Base-by-base conservation (phyloP, 1,140 invertebrate genomes). In the Ostrea denselamellosa region DNA sequence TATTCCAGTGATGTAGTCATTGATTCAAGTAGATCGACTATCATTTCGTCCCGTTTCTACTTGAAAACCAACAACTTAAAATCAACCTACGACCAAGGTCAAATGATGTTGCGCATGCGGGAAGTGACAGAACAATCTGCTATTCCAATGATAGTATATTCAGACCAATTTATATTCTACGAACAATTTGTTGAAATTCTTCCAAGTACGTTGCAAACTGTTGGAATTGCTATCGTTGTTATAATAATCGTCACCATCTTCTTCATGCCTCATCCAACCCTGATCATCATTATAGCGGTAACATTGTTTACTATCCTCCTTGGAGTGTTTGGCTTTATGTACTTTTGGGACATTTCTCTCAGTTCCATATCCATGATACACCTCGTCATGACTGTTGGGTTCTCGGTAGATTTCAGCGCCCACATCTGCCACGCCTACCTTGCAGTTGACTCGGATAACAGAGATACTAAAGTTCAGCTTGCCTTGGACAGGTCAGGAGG, bases 351-450 rank as follows among this genome's bases (percentile, higher is more conserved):
- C 90, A 98, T 99, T 0, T 98, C 98, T 92, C 95, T 99, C 65
- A 98, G 99, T 94, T 98, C 98, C 4, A 99, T 99, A 92, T 99
- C 98, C 0, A 99, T 99, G 98, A 99, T 99, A 62, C 99, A 99
- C 92, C 96, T 99, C 2, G 99, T 99, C 83, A 99, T 99, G 98
- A 99, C 98, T 92, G 99, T 99, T 44, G 98, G 98, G 54, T 99
- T 99, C 95, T 99, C 98, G 2, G 98, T 99, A 0, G 98, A 99
- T 93, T 99, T 99, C 93, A 98, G 98, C 0, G 98, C 98, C 4
- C 98, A 99, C 92, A 99, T 99, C 68, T 99, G 98, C 90, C 99
- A 99, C 92, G 98, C 98, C 0, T 99, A 98, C 94, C 98, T 99
- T 97, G 97, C 1, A 97, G 98, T 97, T 0, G 91, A 93, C 25